Base-by-base conservation (phyloP, 2,797 vertebrate genomes). In the Enteromius treurensis region DNA sequence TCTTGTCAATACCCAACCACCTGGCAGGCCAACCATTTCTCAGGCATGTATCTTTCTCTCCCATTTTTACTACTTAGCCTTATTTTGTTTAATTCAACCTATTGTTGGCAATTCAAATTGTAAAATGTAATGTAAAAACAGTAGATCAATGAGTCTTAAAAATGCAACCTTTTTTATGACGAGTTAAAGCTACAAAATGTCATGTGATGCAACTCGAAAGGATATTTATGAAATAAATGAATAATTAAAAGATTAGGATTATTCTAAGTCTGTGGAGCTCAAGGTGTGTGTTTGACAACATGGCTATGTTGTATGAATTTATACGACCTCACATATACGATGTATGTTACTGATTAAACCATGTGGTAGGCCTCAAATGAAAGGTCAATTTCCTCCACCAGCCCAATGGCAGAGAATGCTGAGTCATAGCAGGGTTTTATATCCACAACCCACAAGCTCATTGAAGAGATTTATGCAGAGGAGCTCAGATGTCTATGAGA, bases 1-100 rank as follows among this genome's bases (percentile, higher is more conserved):
- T 81, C 68, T 68, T 80, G 81, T 77, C 68, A 69, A 75, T 64
- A 79, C 49, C 70, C 55, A 34, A 62, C 51, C 84, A 79, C 45
- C 79, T 76, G 74, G 71, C 78, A 81, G 71, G n/a, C 40, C 37
- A 26, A 47, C 71, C 26, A 45, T 68, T 75, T 55, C 23, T 51
- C 29, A 68, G 68, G 10, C 42, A 58, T 79, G 77, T 67, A 42
- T 40, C 69, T 47, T 64, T 26, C 21, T 53, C 34, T 82, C 47
- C 37, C 34, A 68, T 45, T 34, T 68, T 82, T 45, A 60, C 62
- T 62, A 76, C n/a, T 55, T 32, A 67, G 0, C 3, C 29, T 32
- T 32, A 32, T 34, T 34, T 34, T 34, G 3, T 34, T 34, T 4
- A 34, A 34, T 4, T 34, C 9, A 10, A 55, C 53, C 21, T 55